phyloP scores from a whole-genome alignment of 1,140 invertebrate genomes.

The Himalopsyche phryganea region DNA sequence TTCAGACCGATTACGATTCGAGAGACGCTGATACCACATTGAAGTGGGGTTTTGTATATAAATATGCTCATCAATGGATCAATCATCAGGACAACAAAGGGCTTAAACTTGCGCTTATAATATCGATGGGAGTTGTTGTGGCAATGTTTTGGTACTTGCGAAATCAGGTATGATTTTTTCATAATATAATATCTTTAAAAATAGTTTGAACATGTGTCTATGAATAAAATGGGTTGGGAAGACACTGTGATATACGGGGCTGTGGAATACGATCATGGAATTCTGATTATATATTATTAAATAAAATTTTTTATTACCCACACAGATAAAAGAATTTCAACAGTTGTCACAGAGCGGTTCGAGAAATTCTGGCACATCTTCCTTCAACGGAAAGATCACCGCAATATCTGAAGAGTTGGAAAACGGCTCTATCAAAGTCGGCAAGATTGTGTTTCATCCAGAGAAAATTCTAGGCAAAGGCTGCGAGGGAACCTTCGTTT shows the following conservation, averaged over 20 bases:
- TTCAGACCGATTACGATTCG: slow-evolving; percentile 43
- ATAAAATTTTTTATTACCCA: no score
- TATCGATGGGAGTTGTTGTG: slow-evolving; percentile 62
- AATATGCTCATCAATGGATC: slow-evolving; percentile 55
- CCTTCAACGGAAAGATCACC: slow-evolving; percentile 42
- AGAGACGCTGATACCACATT: slow-evolving; percentile 7
- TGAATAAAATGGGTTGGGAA: no score
- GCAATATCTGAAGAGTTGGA: slow-evolving; percentile 62
- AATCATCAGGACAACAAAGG: slow-evolving; percentile 67
- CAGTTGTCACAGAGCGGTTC: slow-evolving; percentile 64
- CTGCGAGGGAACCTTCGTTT: slow-evolving; percentile 98
- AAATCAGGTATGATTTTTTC: slow-evolving; percentile 51
- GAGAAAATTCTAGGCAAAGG: slow-evolving; percentile 91
- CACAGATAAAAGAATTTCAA: slow-evolving; percentile 61
- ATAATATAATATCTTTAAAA: no score
- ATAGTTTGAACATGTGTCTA: no score
- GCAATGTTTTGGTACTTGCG: slow-evolving; percentile 69
- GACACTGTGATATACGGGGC: no score
- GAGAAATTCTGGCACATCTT: slow-evolving; percentile 40
- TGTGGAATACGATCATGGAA: no score
- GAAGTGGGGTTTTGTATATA: slow-evolving; percentile 42
- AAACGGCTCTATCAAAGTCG: slow-evolving; percentile 75
- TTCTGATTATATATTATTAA: no score
- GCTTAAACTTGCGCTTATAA: slow-evolving; percentile 62
- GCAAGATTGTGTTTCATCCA: slow-evolving; percentile 88